Evolutionary conservation across 2,888 invertebrate genomes (phyloP), one percentile per base, ranked within the genome.

Genomic region (Aspidiotus rigidus): DNA sequence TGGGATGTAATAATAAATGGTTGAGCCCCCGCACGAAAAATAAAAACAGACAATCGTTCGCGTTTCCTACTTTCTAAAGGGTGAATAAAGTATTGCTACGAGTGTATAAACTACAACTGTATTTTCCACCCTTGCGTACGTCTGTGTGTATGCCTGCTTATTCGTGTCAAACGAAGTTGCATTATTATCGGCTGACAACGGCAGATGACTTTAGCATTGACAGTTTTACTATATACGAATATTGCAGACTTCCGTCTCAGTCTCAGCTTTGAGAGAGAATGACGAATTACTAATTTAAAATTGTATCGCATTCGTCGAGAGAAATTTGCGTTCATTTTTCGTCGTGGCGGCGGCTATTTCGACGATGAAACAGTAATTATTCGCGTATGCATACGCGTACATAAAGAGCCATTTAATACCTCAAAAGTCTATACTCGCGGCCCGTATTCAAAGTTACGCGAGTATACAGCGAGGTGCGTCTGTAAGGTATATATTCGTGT

Each of bases 181-280:
- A 67, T 67, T 67, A 67, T 67, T 67, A 67, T 67, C 67, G 60
- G 67, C 67, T 67, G 67, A 67, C 67, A 67, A 59, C 59, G 59
- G 67, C 67, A 67, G 67, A 67, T 60, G 67, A 67, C 67, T 67
- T 67, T 67, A 60, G 60, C 39, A 57, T 49, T 67, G 67, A 67
- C 67, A 67, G 67, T 67, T 67, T 28, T 44, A 60, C 28, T 11
- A 39, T 39, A 28, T 13, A 17, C 17, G 15, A 56, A 28, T 17
- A 16, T 28, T 7, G 28, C 16, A 59, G 10, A 17, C 13, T 59
- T 28, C 17, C 59, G 16, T n/a, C 9, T 8, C 60, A 39, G 28
- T 28, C 28, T 28, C 28, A 28, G 28, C 28, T 28, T 28, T 28
- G 28, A 28, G 28, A 28, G 28, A 28, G 28, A 28, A 28, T 28